Base-by-base conservation (phyloP, 2,888 invertebrate genomes). In the Rotaria sp. region DNA sequence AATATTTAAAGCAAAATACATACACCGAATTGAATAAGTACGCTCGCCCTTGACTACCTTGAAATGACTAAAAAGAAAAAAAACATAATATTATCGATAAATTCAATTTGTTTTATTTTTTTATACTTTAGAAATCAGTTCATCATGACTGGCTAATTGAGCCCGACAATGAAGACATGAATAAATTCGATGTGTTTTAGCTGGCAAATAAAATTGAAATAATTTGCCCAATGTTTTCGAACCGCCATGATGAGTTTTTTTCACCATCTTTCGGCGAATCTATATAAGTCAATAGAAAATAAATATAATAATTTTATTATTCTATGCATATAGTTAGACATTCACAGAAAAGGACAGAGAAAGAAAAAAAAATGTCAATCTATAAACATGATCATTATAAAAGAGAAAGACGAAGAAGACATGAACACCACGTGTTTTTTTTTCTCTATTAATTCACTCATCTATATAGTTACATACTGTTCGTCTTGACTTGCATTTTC, bases 131-230 rank as follows among this genome's bases (percentile, higher is more conserved):
- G 98, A 98, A 92, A 99, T 99, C 92, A 99, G 95, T 93, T 99
- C 98, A 94, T 98, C 97, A 93, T 99, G 99, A 93, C 96, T 97
- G 92, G 99, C 99, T 91, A 99, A 94, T 93, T 99, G 98, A 91
- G 99, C 99, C 92, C 99, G 94, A 94, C 99, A 99, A 94, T 99
- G 98, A 92, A 98, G 96, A 93, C 99, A 99, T 93, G 97, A 97
- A 93, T 99, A 99, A 90, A 97, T 98, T 93, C 98, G 95, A 92
- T 97, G 97, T 93, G 96, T 96, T 87, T 92, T 91, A 93, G 95
- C 95, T 92, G 97, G 97, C 93, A 99, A 94, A 93, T 99, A 99
- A 91, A 97, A 97, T 94, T 99, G 97, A 88, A 93, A 93, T 86
- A 92, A 92, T 89, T 92, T 92, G 2, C 74, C 85, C 10, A 80